Evolutionary conservation across 2,888 invertebrate species (phyloP).

Genomic region (Entomobrya proxima): DNA sequence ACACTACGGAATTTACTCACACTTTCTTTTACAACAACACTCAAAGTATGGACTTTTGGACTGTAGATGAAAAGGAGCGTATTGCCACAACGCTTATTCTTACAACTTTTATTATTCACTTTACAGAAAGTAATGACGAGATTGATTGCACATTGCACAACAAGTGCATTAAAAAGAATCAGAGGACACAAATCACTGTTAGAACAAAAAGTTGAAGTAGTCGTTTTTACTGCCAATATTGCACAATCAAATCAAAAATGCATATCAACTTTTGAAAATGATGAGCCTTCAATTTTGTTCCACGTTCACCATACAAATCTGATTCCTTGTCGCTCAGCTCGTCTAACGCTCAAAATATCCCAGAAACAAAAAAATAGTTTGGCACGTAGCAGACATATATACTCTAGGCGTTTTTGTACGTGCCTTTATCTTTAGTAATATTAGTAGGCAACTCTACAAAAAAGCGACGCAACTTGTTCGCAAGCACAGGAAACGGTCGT

Average conservation of each 20-base stretch:
- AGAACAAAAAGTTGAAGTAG: no score
- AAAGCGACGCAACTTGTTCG: conserved; percentile 22
- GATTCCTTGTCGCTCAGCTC: no score
- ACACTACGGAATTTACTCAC: neutral
- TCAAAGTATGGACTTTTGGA: neutral
- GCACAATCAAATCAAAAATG: no score
- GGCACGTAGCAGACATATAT: neutral
- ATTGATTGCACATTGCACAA: neutral
- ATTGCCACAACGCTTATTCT: neutral
- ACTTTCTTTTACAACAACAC: neutral
- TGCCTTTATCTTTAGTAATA: neutral
- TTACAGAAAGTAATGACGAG: neutral
- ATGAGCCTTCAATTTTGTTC: no score
- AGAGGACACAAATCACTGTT: neutral
- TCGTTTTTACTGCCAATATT: no score
- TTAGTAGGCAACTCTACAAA: neutral
- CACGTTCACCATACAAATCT: no score
- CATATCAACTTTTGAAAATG: no score
- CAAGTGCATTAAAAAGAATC: neutral
- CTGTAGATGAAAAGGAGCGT: neutral
- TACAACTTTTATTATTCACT: conserved; percentile 10
- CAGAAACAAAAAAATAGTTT: neutral
- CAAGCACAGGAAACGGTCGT: conserved; percentile 34
- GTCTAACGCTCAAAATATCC: conserved; percentile 1
- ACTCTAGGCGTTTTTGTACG: neutral